Percentiles rank a stretch among this genome's conserved stretches.
phyloP scores from a whole-genome alignment of 1,140 invertebrate genomes.

The Planococcus citri region DNA sequence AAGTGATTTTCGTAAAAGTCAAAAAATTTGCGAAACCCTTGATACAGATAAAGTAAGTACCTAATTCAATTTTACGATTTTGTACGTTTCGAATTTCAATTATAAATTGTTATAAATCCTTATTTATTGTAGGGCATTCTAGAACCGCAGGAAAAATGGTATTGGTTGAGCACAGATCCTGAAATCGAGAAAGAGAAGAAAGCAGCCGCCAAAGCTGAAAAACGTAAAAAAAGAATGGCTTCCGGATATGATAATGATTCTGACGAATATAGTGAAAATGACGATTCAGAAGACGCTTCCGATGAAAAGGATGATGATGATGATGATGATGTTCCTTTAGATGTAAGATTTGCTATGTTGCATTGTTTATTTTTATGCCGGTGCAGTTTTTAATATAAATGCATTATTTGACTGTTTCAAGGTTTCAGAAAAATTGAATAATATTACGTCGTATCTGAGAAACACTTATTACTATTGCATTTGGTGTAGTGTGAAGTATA shows the following conservation, averaged over 20 bases:
- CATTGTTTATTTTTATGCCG: too few species aligned
- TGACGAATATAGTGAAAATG: background rate
- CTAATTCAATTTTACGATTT: constrained; percentile 11
- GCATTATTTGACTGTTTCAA: too few species aligned
- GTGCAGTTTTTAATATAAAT: too few species aligned
- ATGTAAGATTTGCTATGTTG: background rate
- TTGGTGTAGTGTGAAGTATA: constrained; percentile 58
- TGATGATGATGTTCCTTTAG: background rate
- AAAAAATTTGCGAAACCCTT: constrained; percentile 60
- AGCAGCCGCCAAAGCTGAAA: constrained; percentile 21
- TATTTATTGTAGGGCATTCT: constrained; percentile 19
- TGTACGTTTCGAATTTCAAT: background rate
- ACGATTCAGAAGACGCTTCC: constrained; percentile 9
- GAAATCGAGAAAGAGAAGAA: constrained; percentile 30
- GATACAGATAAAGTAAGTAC: constrained; percentile 36
- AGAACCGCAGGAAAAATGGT: constrained; percentile 22
- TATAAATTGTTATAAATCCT: background rate
- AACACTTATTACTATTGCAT: constrained; percentile 59
- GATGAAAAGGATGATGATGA: background rate
- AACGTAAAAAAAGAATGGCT: background rate
- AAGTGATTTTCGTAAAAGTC: constrained; percentile 52
- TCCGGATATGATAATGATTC: background rate
- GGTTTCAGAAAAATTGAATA: constrained; percentile 44
- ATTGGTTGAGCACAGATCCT: constrained; percentile 20
- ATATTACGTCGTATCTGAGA: constrained; percentile 53